A percentile compares a stretch with the other conserved stretches of the same genome.
These are phyloP conservation scores for Cheilosia vernalis DNA, from an alignment of 2,888 invertebrate species.

Conservation along the genomic window DNA sequence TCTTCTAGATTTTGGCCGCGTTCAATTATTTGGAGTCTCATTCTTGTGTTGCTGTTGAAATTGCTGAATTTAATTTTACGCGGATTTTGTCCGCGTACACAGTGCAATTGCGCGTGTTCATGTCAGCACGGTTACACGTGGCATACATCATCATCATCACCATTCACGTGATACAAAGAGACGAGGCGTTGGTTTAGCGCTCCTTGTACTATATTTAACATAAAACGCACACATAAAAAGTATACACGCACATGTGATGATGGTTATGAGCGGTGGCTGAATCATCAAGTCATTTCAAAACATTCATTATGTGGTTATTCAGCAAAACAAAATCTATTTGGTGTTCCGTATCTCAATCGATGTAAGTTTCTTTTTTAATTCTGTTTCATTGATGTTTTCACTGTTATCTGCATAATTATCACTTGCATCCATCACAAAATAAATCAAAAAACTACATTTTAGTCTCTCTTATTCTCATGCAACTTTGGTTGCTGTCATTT, in stretches of 20 bases:
- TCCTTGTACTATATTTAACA: conserved; percentile 23
- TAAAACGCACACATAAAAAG: conserved; percentile 39
- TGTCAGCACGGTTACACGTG: conserved; percentile 65
- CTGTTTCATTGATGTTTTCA: conserved; percentile 25
- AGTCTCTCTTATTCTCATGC: conserved; percentile 22
- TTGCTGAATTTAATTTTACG: conserved; percentile 74
- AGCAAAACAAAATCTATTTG: conserved; percentile 56
- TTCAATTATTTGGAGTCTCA: conserved; percentile 77
- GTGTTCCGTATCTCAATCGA: conserved; percentile 61
- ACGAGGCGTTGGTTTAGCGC: neutral
- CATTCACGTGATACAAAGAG: conserved; percentile 43
- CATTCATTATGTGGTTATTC: conserved; percentile 47
- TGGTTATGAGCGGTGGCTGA: conserved; percentile 48
- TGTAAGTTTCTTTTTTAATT: conserved; percentile 62
- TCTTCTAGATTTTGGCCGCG: conserved; percentile 77
- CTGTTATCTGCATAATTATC: conserved; percentile 31
- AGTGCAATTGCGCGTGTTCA: conserved; percentile 69
- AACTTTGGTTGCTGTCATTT: conserved; percentile 36
- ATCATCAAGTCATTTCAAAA: conserved; percentile 45
- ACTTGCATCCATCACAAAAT: conserved; percentile 58
- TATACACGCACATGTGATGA: conserved; percentile 47
- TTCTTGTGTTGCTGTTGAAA: conserved; percentile 77
- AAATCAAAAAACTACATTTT: neutral
- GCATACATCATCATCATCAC: conserved; percentile 64
- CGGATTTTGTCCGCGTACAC: conserved; percentile 61